Evolutionary conservation across 2,797 vertebrate species (phyloP), one percentile per base, ranked within the genome.

Genomic region (Tiaroga cobitis): DNA sequence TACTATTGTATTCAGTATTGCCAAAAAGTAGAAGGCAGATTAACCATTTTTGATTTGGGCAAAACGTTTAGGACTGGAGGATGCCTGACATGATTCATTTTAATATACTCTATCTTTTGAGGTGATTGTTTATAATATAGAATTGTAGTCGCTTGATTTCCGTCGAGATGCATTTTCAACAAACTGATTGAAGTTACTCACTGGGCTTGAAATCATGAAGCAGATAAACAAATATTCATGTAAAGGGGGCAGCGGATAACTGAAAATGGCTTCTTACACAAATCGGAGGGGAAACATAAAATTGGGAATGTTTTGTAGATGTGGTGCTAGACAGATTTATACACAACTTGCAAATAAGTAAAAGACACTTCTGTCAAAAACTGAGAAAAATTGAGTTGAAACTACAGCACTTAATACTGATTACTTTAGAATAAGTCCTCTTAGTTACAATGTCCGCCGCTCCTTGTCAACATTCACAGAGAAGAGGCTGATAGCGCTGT

Each of bases 391-490:
- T 43, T 41, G 49, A 87, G 70, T 76, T 75, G 51, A 80, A 83
- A 85, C 82, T 86, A 87, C 86, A 90, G 84, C 84, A 88, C 67
- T 89, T 83, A 39, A 81, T 84, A 87, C 74, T 87, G 83, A 80
- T 86, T 85, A 72, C 54, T 84, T 78, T 87, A 46, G 79, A 72
- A 76, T 77, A 82, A 87, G 88, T 86, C 37, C 49, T 76, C 81
- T 84, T 63, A 79, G 82, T 86, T 85, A 77, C 85, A 82, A 81
- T 65, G 75, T 88, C 90, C 83, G 51, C 75, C 39, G 54, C 83
- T 87, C 73, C 80, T 83, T 70, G 49, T 85, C 87, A 86, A 88
- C 89, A 82, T 88, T 88, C 88, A 80, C 68, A 85, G 75, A 87
- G 85, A 77, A 86, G 82, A 81, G 85, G 70, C 80, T 80, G 86